These are phyloP conservation scores for Chymomyza amoena DNA, from an alignment of 2,888 invertebrate species.

Conservation along the genomic window DNA sequence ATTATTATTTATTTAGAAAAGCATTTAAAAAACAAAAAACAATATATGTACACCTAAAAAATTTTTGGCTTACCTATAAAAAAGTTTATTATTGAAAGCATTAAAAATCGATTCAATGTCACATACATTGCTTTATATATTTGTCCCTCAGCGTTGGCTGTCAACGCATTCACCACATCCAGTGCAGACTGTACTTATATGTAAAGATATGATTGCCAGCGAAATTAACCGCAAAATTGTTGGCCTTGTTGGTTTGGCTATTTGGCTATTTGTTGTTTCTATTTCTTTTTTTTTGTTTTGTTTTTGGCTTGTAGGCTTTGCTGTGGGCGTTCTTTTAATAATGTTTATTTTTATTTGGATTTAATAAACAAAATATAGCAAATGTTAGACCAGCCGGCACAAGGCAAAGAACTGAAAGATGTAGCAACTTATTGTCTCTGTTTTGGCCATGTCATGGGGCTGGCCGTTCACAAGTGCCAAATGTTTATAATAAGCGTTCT, in stretches of 20 bases:
- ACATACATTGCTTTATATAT: too few relatives aligned
- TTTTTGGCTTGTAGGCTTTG: not conserved
- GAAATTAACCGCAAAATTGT: not conserved
- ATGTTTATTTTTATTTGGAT: slow-evolving; percentile 70
- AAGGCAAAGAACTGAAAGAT: not conserved
- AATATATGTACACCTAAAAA: too few relatives aligned
- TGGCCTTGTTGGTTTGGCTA: slow-evolving; percentile 8
- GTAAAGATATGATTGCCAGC: not conserved
- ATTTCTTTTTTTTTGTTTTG: too few relatives aligned
- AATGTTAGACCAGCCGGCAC: slow-evolving; percentile 16
- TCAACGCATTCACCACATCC: not conserved
- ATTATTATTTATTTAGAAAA: too few relatives aligned
- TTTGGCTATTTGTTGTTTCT: slow-evolving; percentile 13
- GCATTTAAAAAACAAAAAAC: too few relatives aligned
- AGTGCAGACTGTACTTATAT: not conserved
- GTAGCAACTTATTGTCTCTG: not conserved
- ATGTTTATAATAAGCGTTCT: slow-evolving; percentile 53
- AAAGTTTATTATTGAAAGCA: too few relatives aligned
- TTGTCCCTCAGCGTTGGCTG: not conserved
- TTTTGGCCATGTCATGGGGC: not conserved
- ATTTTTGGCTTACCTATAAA: too few relatives aligned
- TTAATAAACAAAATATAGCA: slow-evolving; percentile 61
- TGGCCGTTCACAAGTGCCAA: not conserved
- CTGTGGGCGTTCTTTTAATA: slow-evolving; percentile 55
- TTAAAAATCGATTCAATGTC: too few relatives aligned